Evolutionary conservation across 2,797 vertebrate species (phyloP).

Genomic region (Sebastes cheni): DNA sequence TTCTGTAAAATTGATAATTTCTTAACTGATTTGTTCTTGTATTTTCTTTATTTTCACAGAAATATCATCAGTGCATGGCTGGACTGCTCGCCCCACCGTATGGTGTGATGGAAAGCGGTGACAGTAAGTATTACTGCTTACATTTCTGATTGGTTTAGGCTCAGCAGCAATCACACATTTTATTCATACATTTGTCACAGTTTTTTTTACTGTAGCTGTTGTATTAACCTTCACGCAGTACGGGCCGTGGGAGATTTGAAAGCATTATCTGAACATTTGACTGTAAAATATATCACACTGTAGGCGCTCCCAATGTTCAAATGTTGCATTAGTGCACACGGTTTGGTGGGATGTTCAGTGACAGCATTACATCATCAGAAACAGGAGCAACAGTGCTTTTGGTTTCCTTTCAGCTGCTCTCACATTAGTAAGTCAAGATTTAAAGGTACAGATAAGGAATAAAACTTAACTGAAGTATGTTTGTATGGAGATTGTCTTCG

Average conservation of each 20-base stretch:
- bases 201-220: neutral
- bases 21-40: conserved; percentile 5
- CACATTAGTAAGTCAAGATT: neutral
- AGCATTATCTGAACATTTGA: neutral
- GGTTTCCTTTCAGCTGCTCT: neutral
- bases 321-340: neutral
- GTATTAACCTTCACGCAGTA: neutral
- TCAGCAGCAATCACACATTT: neutral
- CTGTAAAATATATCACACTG: neutral
- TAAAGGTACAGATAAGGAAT: neutral
- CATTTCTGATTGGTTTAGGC: neutral
- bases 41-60: conserved; percentile 81
- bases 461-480: neutral
- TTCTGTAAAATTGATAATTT: neutral
- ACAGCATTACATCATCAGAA: neutral
- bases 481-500: neutral
- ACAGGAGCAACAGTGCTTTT: neutral
- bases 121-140: conserved; percentile 87
- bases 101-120: conserved; percentile 96
- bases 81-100: conserved; percentile 95
- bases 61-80: conserved; percentile 95
- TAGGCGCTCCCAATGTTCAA: neutral
- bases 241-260: neutral
- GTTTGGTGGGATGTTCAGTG: neutral
- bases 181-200: neutral